A percentile compares a stretch with the other conserved stretches of the same genome.
Conservation (phyloP, 1,140 invertebrate species). For the Ditylenchus dipsaci region DNA sequence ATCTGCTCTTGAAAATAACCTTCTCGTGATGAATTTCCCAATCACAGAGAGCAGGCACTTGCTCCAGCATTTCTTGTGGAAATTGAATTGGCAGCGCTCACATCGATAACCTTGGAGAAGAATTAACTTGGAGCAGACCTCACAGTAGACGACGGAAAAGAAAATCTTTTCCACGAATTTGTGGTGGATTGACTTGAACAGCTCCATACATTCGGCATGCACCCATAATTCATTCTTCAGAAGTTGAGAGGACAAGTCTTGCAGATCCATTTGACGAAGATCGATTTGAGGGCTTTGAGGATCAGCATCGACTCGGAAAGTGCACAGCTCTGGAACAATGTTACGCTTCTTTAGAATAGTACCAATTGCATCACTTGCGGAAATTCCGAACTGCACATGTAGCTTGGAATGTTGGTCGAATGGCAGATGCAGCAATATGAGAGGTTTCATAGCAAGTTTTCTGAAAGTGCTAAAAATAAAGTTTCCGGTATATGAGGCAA, state of each 20-base stretch:
- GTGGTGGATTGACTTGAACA: constrained; percentile 45
- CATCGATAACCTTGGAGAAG: constrained; percentile 33
- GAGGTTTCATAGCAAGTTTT: not conserved
- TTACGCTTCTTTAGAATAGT: constrained; percentile 44
- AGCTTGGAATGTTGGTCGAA: constrained; percentile 46
- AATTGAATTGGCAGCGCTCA: constrained; percentile 37
- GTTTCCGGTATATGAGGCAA: too few relatives aligned
- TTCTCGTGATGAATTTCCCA: constrained; percentile 70
- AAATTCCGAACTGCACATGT: constrained; percentile 29
- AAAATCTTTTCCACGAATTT: constrained; percentile 45
- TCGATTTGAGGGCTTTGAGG: constrained; percentile 41
- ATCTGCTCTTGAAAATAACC: constrained; percentile 84
- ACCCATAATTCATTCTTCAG: constrained; percentile 25
- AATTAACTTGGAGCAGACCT: constrained; percentile 36
- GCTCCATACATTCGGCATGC: constrained; percentile 30
- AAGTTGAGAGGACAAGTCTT: constrained; percentile 22
- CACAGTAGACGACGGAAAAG: constrained; percentile 39
- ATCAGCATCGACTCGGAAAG: constrained; percentile 37
- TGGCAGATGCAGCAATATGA: constrained; percentile 45
- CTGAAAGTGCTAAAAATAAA: too few relatives aligned
- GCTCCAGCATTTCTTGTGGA: constrained; percentile 44
- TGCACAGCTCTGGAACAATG: constrained; percentile 42
- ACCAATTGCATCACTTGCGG: constrained; percentile 42
- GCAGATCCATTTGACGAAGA: constrained; percentile 30
- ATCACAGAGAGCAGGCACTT: constrained; percentile 43